Evolutionary conservation across 1,140 invertebrate genomes (phyloP).

Genomic region (Anastatus disparis): DNA sequence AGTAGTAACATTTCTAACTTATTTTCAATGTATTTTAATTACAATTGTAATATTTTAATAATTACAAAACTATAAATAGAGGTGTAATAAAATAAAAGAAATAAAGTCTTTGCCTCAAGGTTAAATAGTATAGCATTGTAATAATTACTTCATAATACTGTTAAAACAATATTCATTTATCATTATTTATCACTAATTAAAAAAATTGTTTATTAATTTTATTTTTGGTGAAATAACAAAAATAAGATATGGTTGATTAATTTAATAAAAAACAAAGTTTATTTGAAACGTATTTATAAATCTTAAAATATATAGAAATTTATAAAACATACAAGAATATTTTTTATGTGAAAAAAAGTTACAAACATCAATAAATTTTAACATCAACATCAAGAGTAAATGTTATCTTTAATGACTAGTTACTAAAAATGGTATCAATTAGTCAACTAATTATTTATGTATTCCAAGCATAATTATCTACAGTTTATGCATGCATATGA

Average conservation of each 20-base stretch:
- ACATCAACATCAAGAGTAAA: too few species aligned
- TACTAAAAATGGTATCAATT: neutral
- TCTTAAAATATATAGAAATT: neutral
- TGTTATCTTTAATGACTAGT: neutral
- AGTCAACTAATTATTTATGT: slow-evolving; percentile 11
- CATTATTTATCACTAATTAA: neutral
- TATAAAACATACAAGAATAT: slow-evolving; percentile 1
- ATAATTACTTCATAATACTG: too few species aligned
- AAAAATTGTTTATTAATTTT: neutral
- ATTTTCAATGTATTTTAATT: too few species aligned
- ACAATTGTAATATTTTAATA: too few species aligned
- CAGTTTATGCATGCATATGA: neutral
- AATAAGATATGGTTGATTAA: neutral
- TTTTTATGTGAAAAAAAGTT: too few species aligned
- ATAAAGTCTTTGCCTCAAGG: too few species aligned
- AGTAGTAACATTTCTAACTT: too few species aligned
- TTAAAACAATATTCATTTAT: too few species aligned
- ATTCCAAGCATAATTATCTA: neutral
- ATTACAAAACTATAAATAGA: too few species aligned
- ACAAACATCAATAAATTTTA: too few species aligned
- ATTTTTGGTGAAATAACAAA: neutral
- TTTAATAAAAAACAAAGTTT: neutral
- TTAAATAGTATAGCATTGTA: too few species aligned
- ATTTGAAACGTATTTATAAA: neutral
- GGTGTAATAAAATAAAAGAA: too few species aligned